These are phyloP conservation scores for Oophaga pumilio DNA, from an alignment of 2,113 vertebrate genomes.

Conservation along the genomic window DNA sequence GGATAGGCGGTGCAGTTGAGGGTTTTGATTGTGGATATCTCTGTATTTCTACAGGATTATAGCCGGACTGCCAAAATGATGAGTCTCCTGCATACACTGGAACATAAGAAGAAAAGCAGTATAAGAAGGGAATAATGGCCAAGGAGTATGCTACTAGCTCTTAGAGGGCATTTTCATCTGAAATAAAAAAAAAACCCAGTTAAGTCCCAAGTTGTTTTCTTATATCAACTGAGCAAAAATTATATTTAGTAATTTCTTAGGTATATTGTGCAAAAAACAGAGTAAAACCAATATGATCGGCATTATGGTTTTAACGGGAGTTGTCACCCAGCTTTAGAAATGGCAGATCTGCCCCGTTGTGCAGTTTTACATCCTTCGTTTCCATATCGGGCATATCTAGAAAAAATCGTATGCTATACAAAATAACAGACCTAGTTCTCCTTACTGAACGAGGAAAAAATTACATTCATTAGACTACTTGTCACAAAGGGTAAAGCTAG, in stretches of 20 bases:
- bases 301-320: background rate
- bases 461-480: background rate
- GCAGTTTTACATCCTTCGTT: background rate
- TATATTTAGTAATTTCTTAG: background rate
- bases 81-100: slow-evolving; percentile 79
- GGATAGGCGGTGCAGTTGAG: slow-evolving; percentile 60
- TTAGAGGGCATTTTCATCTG: background rate
- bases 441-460: background rate
- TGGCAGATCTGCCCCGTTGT: background rate
- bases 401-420: background rate
- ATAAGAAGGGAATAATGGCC: background rate
- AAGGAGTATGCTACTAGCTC: background rate
- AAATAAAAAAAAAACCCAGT: background rate
- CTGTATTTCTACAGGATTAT: slow-evolving; percentile 75
- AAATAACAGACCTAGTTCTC: background rate
- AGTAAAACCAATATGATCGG: background rate
- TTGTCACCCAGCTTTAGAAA: background rate
- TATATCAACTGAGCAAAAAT: background rate
- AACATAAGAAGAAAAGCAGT: slow-evolving; percentile 60
- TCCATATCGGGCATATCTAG: background rate
- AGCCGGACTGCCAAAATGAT: slow-evolving; percentile 76
- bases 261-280: background rate
- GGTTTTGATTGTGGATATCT: slow-evolving; percentile 79
- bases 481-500: background rate
- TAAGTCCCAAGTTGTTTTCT: background rate